A percentile compares a stretch with the other conserved stretches of the same genome.
Conservation (phyloP, 2,113 vertebrate genomes). For the Dicaeum eximium region DNA sequence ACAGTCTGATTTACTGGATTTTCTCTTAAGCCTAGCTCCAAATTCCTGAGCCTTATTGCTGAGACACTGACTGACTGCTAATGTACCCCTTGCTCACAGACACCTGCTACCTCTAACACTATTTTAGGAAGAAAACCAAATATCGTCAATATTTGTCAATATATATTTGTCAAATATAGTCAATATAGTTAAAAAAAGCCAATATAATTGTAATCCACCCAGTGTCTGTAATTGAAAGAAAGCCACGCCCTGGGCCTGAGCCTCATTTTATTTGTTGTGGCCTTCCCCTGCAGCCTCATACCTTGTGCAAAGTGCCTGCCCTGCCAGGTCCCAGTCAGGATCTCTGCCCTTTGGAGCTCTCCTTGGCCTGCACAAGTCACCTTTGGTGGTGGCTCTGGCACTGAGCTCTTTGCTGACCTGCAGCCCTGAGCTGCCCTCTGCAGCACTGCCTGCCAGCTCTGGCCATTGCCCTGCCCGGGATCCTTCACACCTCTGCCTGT, state of each 20-base stretch:
- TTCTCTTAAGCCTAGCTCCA: background rate
- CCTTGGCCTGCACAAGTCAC: background rate
- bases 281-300: background rate
- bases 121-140: background rate
- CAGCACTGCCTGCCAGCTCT: background rate
- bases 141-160: no score
- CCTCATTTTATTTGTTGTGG: background rate
- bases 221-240: background rate
- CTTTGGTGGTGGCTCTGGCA: background rate
- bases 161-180: no score
- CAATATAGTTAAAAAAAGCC: no score
- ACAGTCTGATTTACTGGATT: background rate
- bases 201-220: background rate
- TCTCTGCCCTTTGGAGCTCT: rapidly evolving
- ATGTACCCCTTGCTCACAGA: background rate
- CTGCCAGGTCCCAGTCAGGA: background rate
- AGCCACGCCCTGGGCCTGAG: background rate
- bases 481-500: background rate
- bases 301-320: background rate
- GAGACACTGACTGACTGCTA: background rate
- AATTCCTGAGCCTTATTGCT: background rate
- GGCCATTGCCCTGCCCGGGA: background rate
- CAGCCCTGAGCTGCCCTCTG: background rate
- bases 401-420: background rate
- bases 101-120: background rate